phyloP scores from a whole-genome alignment of 2,888 invertebrate genomes.

The Chloromyia formosa region DNA sequence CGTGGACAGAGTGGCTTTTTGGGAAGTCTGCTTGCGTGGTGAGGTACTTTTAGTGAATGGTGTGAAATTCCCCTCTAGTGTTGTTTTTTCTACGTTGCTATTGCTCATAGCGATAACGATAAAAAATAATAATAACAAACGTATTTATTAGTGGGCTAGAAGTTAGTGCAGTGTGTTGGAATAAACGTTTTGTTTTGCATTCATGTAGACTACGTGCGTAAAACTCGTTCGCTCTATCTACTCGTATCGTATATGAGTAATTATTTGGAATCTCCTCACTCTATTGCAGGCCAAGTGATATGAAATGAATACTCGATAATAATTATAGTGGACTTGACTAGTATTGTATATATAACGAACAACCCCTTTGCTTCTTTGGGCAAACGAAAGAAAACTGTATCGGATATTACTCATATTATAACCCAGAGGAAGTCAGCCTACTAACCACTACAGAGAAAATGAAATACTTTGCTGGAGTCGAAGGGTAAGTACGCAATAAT shows the following conservation, averaged over 20 bases:
- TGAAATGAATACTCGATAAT: slow-evolving; percentile 15
- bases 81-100: background rate
- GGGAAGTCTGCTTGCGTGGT: slow-evolving; percentile 2
- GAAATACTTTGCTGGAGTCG: slow-evolving; percentile 60
- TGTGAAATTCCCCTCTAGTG: background rate
- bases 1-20: slow-evolving; percentile 30
- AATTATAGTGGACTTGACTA: slow-evolving; percentile 22
- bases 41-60: background rate
- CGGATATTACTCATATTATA: background rate
- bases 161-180: background rate
- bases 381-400: no score
- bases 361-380: background rate
- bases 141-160: background rate
- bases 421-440: background rate
- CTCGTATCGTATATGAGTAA: background rate
- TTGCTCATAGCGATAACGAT: background rate
- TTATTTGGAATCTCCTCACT: slow-evolving; percentile 7
- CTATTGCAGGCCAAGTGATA: slow-evolving; percentile 19
- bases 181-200: no score
- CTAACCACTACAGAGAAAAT: slow-evolving; percentile 50
- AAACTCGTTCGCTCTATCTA: background rate
- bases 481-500: slow-evolving; percentile 56
- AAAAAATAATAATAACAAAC: no score
- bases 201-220: background rate
- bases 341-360: background rate